phyloP scores from a whole-genome alignment of 1,140 invertebrate genomes.

The Apocrypta bakeri region DNA sequence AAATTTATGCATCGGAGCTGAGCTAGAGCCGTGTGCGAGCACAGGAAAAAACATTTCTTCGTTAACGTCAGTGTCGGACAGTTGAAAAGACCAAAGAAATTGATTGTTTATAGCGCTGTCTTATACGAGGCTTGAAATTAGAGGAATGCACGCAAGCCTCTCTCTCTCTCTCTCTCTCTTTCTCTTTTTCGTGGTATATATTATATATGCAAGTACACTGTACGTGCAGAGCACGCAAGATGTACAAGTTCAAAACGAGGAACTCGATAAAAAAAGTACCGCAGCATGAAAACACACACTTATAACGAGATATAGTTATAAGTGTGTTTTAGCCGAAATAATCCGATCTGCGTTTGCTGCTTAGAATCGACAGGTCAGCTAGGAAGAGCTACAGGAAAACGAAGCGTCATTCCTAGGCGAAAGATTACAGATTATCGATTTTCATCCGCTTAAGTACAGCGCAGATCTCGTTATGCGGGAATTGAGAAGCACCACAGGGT shows the following conservation, averaged over 20 bases:
- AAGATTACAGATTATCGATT: slow-evolving; percentile 36
- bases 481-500: no score
- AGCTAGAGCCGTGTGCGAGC: neutral
- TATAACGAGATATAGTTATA: no score
- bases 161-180: no score
- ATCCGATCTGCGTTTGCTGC: slow-evolving; percentile 8
- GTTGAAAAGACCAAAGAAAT: slow-evolving; percentile 30
- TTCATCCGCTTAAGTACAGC: slow-evolving; percentile 4
- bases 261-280: slow-evolving; percentile 16
- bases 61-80: slow-evolving; percentile 32
- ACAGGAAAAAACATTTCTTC: slow-evolving; percentile 42
- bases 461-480: slow-evolving; percentile 28
- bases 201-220: no score
- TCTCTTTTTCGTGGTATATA: no score
- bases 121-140: slow-evolving; percentile 40
- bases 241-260: neutral
- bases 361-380: neutral
- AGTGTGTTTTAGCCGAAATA: no score
- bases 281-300: no score
- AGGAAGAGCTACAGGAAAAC: no score
- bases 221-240: neutral
- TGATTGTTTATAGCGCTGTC: slow-evolving; percentile 32
- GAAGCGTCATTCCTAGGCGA: no score
- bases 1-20: slow-evolving; percentile 20
- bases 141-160: slow-evolving; percentile 32